A percentile compares a stretch with the other conserved stretches of the same genome.
phyloP scores from a whole-genome alignment of 1,140 invertebrate genomes.

The Eumeta japonica region DNA sequence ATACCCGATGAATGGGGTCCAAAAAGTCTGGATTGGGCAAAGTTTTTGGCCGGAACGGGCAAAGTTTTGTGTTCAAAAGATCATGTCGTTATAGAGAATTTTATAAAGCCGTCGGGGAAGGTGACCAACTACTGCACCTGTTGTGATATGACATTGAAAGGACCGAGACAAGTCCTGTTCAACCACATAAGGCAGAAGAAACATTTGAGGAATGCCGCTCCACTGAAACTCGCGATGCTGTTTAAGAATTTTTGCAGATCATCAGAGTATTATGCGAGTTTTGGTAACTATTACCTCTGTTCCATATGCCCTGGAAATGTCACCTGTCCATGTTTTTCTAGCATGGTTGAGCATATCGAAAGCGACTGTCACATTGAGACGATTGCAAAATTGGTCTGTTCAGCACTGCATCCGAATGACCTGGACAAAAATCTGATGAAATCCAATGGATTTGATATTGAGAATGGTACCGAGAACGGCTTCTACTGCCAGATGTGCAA shows the following conservation, averaged over 20 bases:
- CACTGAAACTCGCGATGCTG: constrained; percentile 30
- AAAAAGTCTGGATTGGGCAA: constrained; percentile 42
- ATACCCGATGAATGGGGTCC: constrained; percentile 47
- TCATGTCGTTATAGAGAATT: constrained; percentile 46
- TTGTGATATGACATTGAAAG: constrained; percentile 46
- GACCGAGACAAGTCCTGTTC: constrained; percentile 43
- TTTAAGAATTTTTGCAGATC: constrained; percentile 44
- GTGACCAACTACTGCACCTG: constrained; percentile 41
- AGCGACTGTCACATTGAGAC: constrained; percentile 35
- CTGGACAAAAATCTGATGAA: constrained; percentile 24
- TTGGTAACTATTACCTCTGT: constrained; percentile 45
- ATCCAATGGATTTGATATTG: background rate
- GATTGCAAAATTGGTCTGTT: constrained; percentile 28
- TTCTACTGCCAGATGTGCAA: constrained; percentile 30
- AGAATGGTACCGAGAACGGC: background rate
- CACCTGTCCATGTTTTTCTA: constrained; percentile 37
- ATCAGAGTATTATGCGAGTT: constrained; percentile 42
- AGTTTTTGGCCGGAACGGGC: constrained; percentile 38
- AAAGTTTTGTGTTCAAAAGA: constrained; percentile 37
- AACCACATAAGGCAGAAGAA: constrained; percentile 53
- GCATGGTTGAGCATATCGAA: constrained; percentile 43
- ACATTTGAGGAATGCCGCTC: constrained; percentile 43
- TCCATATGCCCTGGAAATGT: constrained; percentile 33
- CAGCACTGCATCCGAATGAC: constrained; percentile 26
- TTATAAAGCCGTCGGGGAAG: constrained; percentile 43